Conservation (phyloP, 2,113 vertebrate species). For the Rhabdomys dilectus region DNA sequence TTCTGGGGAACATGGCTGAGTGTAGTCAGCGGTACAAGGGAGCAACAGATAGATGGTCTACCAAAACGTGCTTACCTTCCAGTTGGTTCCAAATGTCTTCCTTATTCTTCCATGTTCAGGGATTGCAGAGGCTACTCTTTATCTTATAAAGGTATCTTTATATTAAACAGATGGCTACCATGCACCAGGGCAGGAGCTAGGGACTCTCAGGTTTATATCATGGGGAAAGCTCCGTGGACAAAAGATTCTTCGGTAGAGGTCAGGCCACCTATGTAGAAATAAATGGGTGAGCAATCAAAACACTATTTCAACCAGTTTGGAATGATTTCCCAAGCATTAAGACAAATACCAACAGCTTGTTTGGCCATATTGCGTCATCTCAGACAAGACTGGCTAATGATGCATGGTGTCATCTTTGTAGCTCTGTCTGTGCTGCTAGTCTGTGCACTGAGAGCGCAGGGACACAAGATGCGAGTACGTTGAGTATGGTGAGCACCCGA, state of each 20-base stretch:
- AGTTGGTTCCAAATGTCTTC: not conserved
- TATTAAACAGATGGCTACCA: not conserved
- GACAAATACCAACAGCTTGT: not conserved
- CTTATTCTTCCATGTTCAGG: not conserved
- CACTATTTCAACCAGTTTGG: not conserved
- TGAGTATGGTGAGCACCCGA: not conserved
- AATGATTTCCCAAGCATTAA: not conserved
- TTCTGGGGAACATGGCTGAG: not conserved
- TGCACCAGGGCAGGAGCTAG: not conserved
- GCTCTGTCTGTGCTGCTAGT: not conserved
- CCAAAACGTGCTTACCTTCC: not conserved
- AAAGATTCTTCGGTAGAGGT: not conserved
- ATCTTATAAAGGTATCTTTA: no score
- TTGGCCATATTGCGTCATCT: not conserved
- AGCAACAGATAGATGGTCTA: not conserved
- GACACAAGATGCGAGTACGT: not conserved
- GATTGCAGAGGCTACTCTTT: not conserved
- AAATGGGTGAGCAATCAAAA: not conserved
- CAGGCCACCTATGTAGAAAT: not conserved
- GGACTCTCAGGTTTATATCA: not conserved
- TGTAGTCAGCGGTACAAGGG: not conserved
- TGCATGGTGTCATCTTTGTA: not conserved
- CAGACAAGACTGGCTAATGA: not conserved
- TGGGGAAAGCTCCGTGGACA: not conserved
- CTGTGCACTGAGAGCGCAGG: not conserved